A percentile compares a stretch with the other conserved stretches of the same genome.
phyloP scores from a whole-genome alignment of 2,113 vertebrate genomes.

The Cyprinus carpio region DNA sequence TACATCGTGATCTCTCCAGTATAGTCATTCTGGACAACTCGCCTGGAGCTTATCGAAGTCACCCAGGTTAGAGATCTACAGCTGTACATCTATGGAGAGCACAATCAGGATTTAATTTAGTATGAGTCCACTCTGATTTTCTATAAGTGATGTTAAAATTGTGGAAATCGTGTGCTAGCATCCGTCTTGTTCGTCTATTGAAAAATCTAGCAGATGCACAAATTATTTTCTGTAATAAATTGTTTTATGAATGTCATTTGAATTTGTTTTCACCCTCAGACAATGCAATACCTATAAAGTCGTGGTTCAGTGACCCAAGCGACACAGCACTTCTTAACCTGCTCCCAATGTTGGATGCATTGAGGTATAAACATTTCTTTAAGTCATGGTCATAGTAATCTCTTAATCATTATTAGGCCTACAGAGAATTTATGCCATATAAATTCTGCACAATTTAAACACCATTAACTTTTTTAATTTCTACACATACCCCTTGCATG shows the following conservation, averaged over 20 bases:
- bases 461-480: too few relatives aligned
- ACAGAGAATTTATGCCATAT: not conserved
- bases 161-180: not conserved
- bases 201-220: not conserved
- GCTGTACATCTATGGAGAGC: not conserved
- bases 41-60: conserved; percentile 91
- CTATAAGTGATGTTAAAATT: not conserved
- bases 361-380: conserved; percentile 75
- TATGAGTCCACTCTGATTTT: not conserved
- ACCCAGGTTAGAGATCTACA: conserved; percentile 80
- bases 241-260: not conserved
- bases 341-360: conserved; percentile 92
- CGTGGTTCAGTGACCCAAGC: conserved; percentile 94
- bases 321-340: conserved; percentile 93
- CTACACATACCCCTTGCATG: too few relatives aligned
- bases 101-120: not conserved
- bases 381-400: not conserved
- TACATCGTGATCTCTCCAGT: conserved; percentile 91
- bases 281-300: conserved; percentile 95
- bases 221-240: not conserved
- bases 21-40: conserved; percentile 96
- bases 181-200: not conserved
- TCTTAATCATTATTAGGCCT: not conserved
- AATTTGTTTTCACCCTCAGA: conserved; percentile 69
- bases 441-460: not conserved